phyloP scores from a whole-genome alignment of 2,797 vertebrate genomes.

The Silurus aristotelis region DNA sequence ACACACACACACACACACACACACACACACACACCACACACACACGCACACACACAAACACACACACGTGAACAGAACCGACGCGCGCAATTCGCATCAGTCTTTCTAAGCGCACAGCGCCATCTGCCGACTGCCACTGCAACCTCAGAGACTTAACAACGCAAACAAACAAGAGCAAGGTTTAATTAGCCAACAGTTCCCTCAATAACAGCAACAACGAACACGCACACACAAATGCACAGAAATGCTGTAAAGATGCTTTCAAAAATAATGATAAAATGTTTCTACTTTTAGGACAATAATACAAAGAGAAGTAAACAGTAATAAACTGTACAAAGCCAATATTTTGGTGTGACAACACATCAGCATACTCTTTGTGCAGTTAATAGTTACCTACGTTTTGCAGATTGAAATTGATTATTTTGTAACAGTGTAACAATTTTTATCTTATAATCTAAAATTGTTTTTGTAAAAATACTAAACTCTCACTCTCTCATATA shows the following conservation, averaged over 20 bases:
- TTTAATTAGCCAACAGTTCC: background rate
- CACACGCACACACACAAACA: background rate
- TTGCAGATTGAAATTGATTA: too few species aligned
- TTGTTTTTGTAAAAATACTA: background rate
- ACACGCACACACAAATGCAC: background rate
- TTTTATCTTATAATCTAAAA: background rate
- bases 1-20: background rate
- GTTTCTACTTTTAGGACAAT: background rate
- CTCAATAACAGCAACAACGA: background rate
- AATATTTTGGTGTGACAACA: background rate
- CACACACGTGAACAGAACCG: background rate
- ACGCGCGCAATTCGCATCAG: background rate
- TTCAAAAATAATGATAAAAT: background rate
- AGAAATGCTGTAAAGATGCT: background rate
- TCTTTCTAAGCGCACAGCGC: conserved; percentile 52
- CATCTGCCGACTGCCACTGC: conserved; percentile 50
- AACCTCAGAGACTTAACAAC: background rate
- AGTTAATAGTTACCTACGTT: background rate
- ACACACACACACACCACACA: background rate
- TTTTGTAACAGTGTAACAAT: background rate
- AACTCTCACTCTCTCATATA: too few species aligned
- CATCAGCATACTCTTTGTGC: background rate
- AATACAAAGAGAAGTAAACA: background rate
- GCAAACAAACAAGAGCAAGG: conserved; percentile 17
- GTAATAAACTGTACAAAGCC: background rate